Base-by-base conservation (phyloP, 2,797 vertebrate species). In the Oreochromis grahami region DNA sequence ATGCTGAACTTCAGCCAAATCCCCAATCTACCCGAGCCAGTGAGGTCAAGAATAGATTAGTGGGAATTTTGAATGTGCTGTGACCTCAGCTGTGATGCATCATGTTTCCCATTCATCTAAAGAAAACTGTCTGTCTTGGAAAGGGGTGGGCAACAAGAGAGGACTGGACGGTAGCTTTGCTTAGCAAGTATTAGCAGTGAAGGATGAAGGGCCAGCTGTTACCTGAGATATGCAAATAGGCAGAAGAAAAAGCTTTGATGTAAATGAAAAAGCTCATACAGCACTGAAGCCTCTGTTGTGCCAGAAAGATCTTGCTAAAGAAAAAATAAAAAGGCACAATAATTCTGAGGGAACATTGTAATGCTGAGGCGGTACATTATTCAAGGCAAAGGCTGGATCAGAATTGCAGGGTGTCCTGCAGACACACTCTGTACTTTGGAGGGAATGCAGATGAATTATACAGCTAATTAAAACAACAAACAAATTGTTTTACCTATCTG, bases 151-250 rank as follows among this genome's bases (percentile, higher is more conserved):
- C 76, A 88, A 85, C 56, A 84, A 87, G 74, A 74, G 82, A 83
- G 81, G 81, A 86, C 50, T 81, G 89, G 70, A 78, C 76, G 84
- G 88, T 88, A 81, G 86, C 82, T 88, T 84, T 84, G 80, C 86
- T 89, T 88, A 60, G 86, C 74, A 77, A 77, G 79, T 55, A 90
- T 90, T 87, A 91, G 83, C 81, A 63, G 80, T 80, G 80, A 88
- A 78, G 86, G 56, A 77, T 32, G 53, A 58, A 52, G 79, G 79
- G 78, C 89, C 90, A 88, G 92, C 92, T 94, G 92, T 86, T 93
- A 90, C 87, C 90, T 88, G 92, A 88, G 93, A 91, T 93, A 94
- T 90, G 92, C 89, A 94, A 94, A 94, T 90, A 79, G 76, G 76
- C 55, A 43, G 50, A 50, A 80, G 91, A 89, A 76, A 45, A 26